Evolutionary conservation across 2,888 invertebrate genomes (phyloP).

Genomic region (Beris chalybata): DNA sequence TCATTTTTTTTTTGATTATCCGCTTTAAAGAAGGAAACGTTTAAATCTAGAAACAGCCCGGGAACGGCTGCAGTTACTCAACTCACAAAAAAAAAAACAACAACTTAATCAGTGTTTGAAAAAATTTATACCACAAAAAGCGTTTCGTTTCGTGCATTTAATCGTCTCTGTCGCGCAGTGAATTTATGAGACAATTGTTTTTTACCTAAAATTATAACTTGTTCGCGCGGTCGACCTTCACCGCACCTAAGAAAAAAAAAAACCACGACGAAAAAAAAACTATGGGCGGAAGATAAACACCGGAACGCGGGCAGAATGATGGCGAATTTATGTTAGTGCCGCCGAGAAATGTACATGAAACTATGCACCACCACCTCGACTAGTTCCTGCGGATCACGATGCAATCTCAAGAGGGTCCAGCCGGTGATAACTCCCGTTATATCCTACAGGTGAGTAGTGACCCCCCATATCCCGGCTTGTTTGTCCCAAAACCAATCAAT

Average conservation of each 20-base stretch:
- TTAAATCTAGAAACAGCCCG: conserved; percentile 12
- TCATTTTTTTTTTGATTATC: conserved; percentile 27
- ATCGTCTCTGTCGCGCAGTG: conserved; percentile 5
- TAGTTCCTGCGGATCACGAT: conserved; percentile 34
- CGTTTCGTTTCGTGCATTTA: no score
- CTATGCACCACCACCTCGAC: conserved; percentile 18
- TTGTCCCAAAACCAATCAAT: no score
- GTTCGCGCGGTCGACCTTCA: conserved; percentile 17
- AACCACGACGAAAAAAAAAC: neutral
- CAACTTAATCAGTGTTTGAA: no score
- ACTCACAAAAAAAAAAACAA: neutral
- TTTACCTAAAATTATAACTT: neutral
- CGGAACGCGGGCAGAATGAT: neutral
- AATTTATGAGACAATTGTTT: conserved; percentile 17
- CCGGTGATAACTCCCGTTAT: conserved; percentile 57
- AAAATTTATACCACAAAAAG: no score
- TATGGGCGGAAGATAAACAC: conserved; percentile 19
- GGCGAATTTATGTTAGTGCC: neutral
- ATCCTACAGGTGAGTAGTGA: conserved; percentile 69
- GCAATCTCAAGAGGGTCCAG: conserved; percentile 40
- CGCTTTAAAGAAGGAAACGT: conserved; percentile 16
- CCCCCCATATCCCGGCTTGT: no score
- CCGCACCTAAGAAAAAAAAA: neutral
- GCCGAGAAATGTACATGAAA: conserved; percentile 15
- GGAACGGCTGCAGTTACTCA: neutral